Base-by-base conservation (phyloP, 2,888 invertebrate genomes). In the Halictus quadricinctus region DNA sequence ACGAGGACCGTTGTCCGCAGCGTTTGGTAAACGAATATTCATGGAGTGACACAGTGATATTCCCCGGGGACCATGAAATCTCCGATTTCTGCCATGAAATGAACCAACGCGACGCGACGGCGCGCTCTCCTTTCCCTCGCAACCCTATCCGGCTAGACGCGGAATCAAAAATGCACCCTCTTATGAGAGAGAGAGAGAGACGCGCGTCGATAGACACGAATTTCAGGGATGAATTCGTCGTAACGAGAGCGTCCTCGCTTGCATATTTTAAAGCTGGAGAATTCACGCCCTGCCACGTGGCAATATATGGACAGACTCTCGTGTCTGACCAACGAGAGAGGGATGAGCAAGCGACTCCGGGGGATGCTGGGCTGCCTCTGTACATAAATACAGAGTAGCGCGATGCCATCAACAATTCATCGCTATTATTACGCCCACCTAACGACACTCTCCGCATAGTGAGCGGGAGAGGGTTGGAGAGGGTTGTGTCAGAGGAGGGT, bases 301-400 rank as follows among this genome's bases (percentile, higher is more conserved):
- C 18, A 46, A 25, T 21, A 43, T 75, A n/a, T 54, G 79, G 70
- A 69, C 7, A 70, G 60, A 36, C 50, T 13, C 41, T 77, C 69
- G 54, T 54, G 72, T 64, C 64, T 81, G 84, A 80, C 76, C 80
- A 70, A 46, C 70, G 75, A 75, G 73, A 76, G 80, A 72, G 79
- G 77, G 64, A 66, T 29, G 66, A 60, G 79, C 48, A 29, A 64
- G 29, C 12, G 79, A 66, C 84, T 72, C 74, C 54, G 46, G 12
- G 80, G 84, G 83, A 81, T 70, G 60, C n/a, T 7, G 64, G 58
- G 72, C 10, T 69, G 76, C 80, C 87, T 80, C 85, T 87, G 86
- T 84, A 90, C 92, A 92, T 92, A 92, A 92, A 92, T 92, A 92
- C 91, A 92, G 92, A 91, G 91, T 92, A 91, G 88, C 84, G 58